Evolutionary conservation across 1,140 invertebrate genomes (phyloP), one percentile per base, ranked within the genome.

Genomic region (Plectrocnemia conspersa): DNA sequence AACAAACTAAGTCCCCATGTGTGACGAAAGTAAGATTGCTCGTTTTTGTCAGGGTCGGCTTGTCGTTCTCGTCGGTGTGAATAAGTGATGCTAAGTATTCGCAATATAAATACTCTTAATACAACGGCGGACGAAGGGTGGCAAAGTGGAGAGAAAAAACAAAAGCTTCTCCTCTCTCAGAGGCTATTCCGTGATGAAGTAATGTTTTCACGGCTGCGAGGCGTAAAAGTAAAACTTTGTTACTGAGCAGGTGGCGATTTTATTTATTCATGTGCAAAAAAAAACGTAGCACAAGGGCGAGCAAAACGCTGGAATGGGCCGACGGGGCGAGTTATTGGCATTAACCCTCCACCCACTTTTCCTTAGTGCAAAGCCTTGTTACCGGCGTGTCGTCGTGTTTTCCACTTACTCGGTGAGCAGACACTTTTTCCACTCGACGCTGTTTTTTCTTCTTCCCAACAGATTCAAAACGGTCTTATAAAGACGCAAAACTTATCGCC

Each of bases 231-330:
- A 56, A 60, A 60, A 60, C 48, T 56, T 56, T 55, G 58, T 55
- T 47, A 48, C 38, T 21, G 44, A 53, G 48, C 58, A 60, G 58
- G 58, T 60, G 58, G 58, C 53, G 53, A 60, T 60, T 56, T 60
- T 60, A 60, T 56, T 60, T 60, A 60, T 60, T 60, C 58, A 60
- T 60, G 58, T 60, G 58, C 58, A 56, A 56, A 60, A 60, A 56
- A 60, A 54, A n/a, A n/a, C n/a, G n/a, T n/a, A n/a, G n/a, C n/a
- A n/a, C 42, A 38, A 33, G 3, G 36, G 29, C 32, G 49, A 52
- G 48, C 24, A 52, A 29, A 47, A 48, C 13, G 33, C 7, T 36
- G 36, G 33, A 41, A 41, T 52, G 50, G 48, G 38, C 29, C 23
- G 42, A 44, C 27, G 32, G 24, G 33, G 33, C 53, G 53, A 49